phyloP scores from a whole-genome alignment of 1,140 invertebrate species.

The Panulirus ornatus region DNA sequence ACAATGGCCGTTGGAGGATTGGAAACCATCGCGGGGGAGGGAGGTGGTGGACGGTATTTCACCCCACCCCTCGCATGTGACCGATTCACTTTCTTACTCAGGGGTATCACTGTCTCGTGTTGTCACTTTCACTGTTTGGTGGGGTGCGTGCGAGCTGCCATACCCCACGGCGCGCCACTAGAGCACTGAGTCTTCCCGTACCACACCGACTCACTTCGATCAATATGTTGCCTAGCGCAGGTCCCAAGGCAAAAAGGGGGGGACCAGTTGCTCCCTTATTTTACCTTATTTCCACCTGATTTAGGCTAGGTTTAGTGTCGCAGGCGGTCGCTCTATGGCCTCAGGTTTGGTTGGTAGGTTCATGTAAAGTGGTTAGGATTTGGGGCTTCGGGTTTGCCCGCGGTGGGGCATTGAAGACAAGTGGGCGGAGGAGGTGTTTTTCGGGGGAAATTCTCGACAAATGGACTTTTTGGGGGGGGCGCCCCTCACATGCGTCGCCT shows the following conservation, averaged over 20 bases:
- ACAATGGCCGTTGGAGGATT: no score
- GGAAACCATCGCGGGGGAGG: no score
- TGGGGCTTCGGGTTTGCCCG: background rate
- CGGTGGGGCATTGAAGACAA: background rate
- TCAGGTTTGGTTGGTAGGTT: background rate
- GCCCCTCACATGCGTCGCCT: conserved; percentile 1
- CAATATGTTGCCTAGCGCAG: background rate
- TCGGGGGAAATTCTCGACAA: background rate
- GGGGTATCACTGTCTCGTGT: background rate
- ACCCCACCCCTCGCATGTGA: no score
- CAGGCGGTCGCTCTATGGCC: background rate
- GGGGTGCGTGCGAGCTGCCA: background rate
- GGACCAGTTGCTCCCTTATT: conserved; percentile 9
- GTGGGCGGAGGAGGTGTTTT: background rate
- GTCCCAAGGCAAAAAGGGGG: background rate
- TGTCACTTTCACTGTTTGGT: background rate
- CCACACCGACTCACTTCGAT: conserved; percentile 12
- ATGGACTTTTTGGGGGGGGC: background rate
- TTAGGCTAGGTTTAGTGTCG: background rate
- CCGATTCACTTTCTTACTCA: background rate
- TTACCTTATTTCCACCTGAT: background rate
- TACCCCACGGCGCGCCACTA: background rate
- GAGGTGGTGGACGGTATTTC: no score
- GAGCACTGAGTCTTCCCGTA: background rate
- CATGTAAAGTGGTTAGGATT: background rate